Conservation (phyloP, 2,113 vertebrate genomes). For the Nanorana parkeri region DNA sequence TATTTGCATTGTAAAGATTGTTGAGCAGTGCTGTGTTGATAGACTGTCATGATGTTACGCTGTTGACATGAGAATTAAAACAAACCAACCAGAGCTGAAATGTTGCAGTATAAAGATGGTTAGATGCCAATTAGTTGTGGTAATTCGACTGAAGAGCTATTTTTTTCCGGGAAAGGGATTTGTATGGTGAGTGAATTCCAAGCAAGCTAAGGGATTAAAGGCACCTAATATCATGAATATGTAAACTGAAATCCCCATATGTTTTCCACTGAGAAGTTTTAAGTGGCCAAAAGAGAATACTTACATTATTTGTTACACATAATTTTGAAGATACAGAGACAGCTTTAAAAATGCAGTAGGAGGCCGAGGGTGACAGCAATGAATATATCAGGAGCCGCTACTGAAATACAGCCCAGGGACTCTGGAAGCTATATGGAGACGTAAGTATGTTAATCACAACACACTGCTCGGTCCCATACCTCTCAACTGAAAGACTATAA, state of each 20-base stretch:
- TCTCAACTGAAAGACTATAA: no score
- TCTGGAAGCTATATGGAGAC: no score
- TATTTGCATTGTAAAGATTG: background rate
- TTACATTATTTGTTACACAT: background rate
- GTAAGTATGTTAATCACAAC: no score
- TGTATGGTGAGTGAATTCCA: constrained; percentile 36
- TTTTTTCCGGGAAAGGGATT: constrained; percentile 48
- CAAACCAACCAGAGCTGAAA: constrained; percentile 1
- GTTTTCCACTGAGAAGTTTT: constrained; percentile 29
- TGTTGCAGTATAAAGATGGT: constrained; percentile 32
- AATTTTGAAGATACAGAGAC: background rate
- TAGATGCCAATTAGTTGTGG: constrained; percentile 53
- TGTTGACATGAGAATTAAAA: constrained; percentile 30
- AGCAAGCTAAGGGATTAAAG: constrained; percentile 39
- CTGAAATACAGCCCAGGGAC: no score
- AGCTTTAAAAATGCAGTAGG: no score
- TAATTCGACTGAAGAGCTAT: constrained; percentile 32
- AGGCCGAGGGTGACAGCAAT: no score
- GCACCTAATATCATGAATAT: constrained; percentile 50
- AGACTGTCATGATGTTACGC: background rate
- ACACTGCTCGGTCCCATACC: no score
- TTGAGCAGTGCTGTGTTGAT: background rate
- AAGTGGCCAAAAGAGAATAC: constrained; percentile 31
- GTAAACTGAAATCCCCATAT: constrained; percentile 34
- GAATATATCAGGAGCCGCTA: no score